These are phyloP conservation scores for Lagorchestes hirsutus DNA, from an alignment of 2,797 vertebrate genomes.

Conservation along the genomic window DNA sequence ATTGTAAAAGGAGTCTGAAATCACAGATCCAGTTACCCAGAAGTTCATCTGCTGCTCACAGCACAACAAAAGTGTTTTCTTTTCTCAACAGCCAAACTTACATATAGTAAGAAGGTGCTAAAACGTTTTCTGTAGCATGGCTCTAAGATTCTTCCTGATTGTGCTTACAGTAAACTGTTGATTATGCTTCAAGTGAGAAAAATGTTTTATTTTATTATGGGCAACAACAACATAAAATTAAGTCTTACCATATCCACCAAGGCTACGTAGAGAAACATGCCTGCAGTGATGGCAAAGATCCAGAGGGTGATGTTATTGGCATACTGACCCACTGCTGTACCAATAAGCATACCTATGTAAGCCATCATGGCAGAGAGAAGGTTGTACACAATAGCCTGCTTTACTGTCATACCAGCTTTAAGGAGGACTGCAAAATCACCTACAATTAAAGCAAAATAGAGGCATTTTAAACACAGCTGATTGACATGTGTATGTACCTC, in stretches of 20 bases:
- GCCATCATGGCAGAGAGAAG: constrained; percentile 98
- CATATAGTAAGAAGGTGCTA: constrained; percentile 12
- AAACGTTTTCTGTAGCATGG: not conserved
- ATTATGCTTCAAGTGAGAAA: not conserved
- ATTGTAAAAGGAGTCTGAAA: not conserved
- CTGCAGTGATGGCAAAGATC: constrained; percentile 98
- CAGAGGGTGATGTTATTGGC: constrained; percentile 96
- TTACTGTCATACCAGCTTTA: constrained; percentile 98
- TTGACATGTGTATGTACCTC: rapidly evolving
- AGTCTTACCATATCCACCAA: constrained; percentile 97
- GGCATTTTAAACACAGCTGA: not conserved
- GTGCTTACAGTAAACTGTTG: constrained; percentile 6
- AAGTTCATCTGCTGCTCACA: not conserved
- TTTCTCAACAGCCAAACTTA: not conserved
- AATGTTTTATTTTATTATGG: not conserved
- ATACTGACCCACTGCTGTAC: constrained; percentile 96
- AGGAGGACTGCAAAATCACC: constrained; percentile 99
- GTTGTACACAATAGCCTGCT: constrained; percentile 98
- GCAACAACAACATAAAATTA: not conserved
- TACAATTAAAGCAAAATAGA: constrained; percentile 78
- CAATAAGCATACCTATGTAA: constrained; percentile 97
- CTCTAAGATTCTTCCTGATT: constrained; percentile 35
- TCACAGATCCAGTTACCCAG: constrained; percentile 3
- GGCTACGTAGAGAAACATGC: constrained; percentile 99
- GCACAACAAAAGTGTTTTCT: not conserved